Evolutionary conservation across 1,140 invertebrate genomes (phyloP).

Genomic region (Caenorhabditis elegans): WBcel235 BX284606.5:10606501-10607000

Average conservation of each 20-base stretch:
- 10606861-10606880: too few species aligned
- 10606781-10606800: background rate
- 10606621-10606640: conserved; percentile 60
- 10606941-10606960: too few species aligned
- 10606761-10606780: background rate
- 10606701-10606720: background rate
- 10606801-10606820: conserved; percentile 1
- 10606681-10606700: too few species aligned
- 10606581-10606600: conserved; percentile 64
- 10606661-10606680: background rate
- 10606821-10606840: background rate
- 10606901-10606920: too few species aligned
- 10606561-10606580: background rate
- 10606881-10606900: too few species aligned
- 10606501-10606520: too few species aligned
- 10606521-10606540: too few species aligned
- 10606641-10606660: conserved; percentile 47
- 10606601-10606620: conserved; percentile 66
- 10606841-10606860: background rate
- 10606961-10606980: too few species aligned
- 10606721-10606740: conserved; percentile 17
- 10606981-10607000: too few species aligned
- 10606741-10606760: background rate
- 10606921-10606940: too few species aligned
- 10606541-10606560: too few species aligned